Evolutionary conservation across 1,140 invertebrate genomes (phyloP).

Genomic region (Epicauta chinensis): DNA sequence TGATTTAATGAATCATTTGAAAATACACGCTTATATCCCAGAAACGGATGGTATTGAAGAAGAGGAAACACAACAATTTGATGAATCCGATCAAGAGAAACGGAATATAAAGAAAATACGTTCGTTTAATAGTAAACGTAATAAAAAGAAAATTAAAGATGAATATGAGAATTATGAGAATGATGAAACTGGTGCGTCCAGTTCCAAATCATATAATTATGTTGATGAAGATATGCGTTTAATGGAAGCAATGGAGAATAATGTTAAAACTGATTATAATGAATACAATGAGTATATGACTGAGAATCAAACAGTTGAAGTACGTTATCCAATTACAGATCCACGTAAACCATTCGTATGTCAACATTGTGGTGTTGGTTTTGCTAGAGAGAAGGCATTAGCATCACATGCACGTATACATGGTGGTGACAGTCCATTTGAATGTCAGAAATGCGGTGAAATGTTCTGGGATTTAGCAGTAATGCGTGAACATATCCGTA

Average conservation of each 20-base stretch:
- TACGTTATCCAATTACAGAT: slow-evolving; percentile 59
- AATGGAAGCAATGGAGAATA: slow-evolving; percentile 43
- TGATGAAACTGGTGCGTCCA: slow-evolving; percentile 23
- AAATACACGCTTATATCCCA: slow-evolving; percentile 70
- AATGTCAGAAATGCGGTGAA: slow-evolving; percentile 68
- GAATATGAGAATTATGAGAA: slow-evolving; percentile 30
- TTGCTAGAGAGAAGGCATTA: slow-evolving; percentile 72
- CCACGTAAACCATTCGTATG: slow-evolving; percentile 72
- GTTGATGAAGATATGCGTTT: slow-evolving; percentile 46
- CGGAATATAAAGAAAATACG: slow-evolving; percentile 17
- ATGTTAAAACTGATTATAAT: slow-evolving; percentile 40
- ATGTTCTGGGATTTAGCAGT: slow-evolving; percentile 69
- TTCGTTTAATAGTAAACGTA: slow-evolving; percentile 16
- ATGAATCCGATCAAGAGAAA: slow-evolving; percentile 28
- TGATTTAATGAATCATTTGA: slow-evolving; percentile 74
- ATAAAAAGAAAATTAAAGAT: slow-evolving; percentile 31
- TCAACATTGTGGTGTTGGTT: slow-evolving; percentile 69
- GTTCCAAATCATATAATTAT: slow-evolving; percentile 42
- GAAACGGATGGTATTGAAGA: slow-evolving; percentile 38
- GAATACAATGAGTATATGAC: slow-evolving; percentile 43
- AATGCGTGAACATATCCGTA: slow-evolving; percentile 58
- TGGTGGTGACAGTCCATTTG: slow-evolving; percentile 66
- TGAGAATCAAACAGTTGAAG: slow-evolving; percentile 51
- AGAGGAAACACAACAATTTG: slow-evolving; percentile 27
- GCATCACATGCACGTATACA: slow-evolving; percentile 65